Conservation (phyloP, 1,140 invertebrate species). For the Calycopis cecrops region DNA sequence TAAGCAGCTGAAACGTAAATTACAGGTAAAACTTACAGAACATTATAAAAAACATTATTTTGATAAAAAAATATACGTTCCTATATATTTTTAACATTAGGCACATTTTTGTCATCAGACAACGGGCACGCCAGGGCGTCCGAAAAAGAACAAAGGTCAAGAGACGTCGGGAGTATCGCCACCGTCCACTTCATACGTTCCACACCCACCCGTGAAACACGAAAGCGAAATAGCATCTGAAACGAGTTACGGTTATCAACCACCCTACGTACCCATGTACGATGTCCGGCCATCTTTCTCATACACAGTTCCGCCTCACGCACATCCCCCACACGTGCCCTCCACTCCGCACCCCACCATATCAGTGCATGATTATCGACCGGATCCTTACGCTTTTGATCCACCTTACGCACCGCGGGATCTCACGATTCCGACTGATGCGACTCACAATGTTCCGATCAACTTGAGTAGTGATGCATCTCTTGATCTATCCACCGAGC, state of each 20-base stretch:
- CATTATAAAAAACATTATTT: background rate
- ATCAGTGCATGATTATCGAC: slow-evolving; percentile 43
- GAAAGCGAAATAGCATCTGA: slow-evolving; percentile 45
- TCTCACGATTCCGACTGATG: slow-evolving; percentile 40
- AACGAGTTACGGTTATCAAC: slow-evolving; percentile 42
- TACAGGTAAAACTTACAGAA: slow-evolving; percentile 72
- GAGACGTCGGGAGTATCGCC: slow-evolving; percentile 49
- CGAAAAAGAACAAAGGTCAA: slow-evolving; percentile 63
- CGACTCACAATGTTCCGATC: slow-evolving; percentile 55
- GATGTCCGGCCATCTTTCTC: slow-evolving; percentile 42
- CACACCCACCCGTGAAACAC: slow-evolving; percentile 48
- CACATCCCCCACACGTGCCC: slow-evolving; percentile 33
- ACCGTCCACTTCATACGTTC: slow-evolving; percentile 53
- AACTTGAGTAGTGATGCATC: slow-evolving; percentile 65
- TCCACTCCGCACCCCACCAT: slow-evolving; percentile 29
- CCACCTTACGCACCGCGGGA: slow-evolving; percentile 47
- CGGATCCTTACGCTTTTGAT: slow-evolving; percentile 52
- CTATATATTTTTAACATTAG: background rate
- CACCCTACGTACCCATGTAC: slow-evolving; percentile 42
- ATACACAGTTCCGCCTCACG: slow-evolving; percentile 44
- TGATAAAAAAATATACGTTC: background rate
- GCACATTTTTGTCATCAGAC: slow-evolving; percentile 35
- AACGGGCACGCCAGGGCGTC: slow-evolving; percentile 52
- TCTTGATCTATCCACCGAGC: slow-evolving; percentile 55
- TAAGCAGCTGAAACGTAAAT: slow-evolving; percentile 83